Evolutionary conservation across 1,140 invertebrate species (phyloP).

Genomic region (Diachasmimorpha longicaudata): DNA sequence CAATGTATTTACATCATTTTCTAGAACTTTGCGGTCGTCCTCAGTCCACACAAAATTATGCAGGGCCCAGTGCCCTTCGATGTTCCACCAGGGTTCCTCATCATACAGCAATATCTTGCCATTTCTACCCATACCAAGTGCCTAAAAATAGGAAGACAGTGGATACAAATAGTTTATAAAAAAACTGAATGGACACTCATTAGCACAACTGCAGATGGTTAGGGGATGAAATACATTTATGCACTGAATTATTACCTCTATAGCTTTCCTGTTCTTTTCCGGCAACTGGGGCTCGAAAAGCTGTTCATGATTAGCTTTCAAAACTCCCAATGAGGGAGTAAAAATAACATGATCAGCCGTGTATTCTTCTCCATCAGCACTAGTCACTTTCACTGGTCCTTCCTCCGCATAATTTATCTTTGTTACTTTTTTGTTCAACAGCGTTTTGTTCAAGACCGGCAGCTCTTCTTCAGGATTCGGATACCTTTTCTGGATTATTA

Average conservation of each 20-base stretch:
- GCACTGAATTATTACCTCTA: slow-evolving; percentile 60
- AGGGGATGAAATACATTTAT: no score
- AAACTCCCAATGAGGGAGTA: slow-evolving; percentile 72
- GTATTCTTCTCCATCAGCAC: slow-evolving; percentile 64
- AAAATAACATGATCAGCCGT: slow-evolving; percentile 72
- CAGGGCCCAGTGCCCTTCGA: slow-evolving; percentile 37
- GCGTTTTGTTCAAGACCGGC: slow-evolving; percentile 45
- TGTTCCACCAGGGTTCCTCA: slow-evolving; percentile 66
- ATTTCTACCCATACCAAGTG: slow-evolving; percentile 66
- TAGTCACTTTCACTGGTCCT: slow-evolving; percentile 42
- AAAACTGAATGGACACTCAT: no score
- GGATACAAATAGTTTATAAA: no score
- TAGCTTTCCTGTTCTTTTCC: slow-evolving; percentile 66
- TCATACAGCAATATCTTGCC: slow-evolving; percentile 76
- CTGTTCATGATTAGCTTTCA: slow-evolving; percentile 67
- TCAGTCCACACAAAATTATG: slow-evolving; percentile 64
- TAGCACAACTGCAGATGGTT: no score
- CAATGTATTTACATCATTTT: slow-evolving; percentile 21
- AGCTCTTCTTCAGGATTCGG: slow-evolving; percentile 38
- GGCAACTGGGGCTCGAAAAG: slow-evolving; percentile 71
- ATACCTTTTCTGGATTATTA: slow-evolving; percentile 44
- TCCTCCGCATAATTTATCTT: slow-evolving; percentile 44
- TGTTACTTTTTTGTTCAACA: slow-evolving; percentile 49
- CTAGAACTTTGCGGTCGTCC: slow-evolving; percentile 50
- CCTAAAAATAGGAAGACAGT: slow-evolving; percentile 30